Percentiles rank a stretch among this genome's conserved stretches.
These are phyloP conservation scores for Crypturellus undulatus DNA, from an alignment of 2,113 vertebrate species.

Conservation along the genomic window DNA sequence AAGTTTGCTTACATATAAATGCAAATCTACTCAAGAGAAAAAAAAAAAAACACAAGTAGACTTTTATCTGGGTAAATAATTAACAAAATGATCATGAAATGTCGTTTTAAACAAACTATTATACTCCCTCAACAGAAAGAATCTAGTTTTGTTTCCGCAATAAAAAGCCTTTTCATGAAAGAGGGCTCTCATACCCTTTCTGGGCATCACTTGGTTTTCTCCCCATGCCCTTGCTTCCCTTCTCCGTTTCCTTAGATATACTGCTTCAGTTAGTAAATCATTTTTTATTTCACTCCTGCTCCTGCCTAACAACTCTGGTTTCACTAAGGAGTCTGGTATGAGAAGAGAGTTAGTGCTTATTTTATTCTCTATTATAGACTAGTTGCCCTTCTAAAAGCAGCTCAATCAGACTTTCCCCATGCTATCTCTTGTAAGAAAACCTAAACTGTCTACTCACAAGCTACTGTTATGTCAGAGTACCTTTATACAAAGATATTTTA, in stretches of 20 bases:
- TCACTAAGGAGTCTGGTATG: accelerated
- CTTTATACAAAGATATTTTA: accelerated
- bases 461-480: neutral
- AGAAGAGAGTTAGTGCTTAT: neutral
- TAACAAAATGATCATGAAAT: slow-evolving; percentile 22
- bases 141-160: slow-evolving; percentile 24
- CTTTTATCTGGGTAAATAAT: slow-evolving; percentile 11
- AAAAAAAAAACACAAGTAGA: neutral
- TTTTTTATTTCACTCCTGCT: neutral
- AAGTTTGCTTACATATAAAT: neutral
- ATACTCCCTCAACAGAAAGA: slow-evolving; percentile 31
- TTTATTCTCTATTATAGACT: neutral
- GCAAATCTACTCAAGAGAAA: neutral
- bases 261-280: neutral
- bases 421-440: neutral
- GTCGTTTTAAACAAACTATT: slow-evolving; percentile 16
- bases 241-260: neutral
- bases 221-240: slow-evolving; percentile 26
- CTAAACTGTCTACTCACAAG: neutral
- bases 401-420: neutral
- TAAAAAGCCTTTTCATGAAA: slow-evolving; percentile 48
- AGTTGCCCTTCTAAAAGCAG: neutral
- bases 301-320: neutral
- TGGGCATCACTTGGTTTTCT: slow-evolving; percentile 37
- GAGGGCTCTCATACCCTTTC: slow-evolving; percentile 1